Conservation (phyloP, 2,113 vertebrate species). For the Chlorodrepanis virens region DNA sequence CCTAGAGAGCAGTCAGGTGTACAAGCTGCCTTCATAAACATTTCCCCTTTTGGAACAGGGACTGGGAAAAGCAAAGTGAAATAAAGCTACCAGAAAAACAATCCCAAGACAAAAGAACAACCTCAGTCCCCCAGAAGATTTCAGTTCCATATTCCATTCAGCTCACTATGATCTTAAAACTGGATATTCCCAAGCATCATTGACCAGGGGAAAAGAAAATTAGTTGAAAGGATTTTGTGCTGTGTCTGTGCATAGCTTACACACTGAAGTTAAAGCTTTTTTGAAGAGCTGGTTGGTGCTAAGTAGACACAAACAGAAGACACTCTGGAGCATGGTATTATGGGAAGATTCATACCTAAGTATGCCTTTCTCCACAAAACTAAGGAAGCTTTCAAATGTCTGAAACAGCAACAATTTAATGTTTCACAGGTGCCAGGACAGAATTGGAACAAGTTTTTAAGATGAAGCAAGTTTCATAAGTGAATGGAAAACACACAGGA, state of each 20-base stretch:
- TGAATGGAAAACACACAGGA: constrained; percentile 55
- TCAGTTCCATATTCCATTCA: background rate
- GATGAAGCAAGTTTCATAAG: constrained; percentile 30
- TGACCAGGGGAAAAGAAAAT: background rate
- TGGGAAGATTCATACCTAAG: background rate
- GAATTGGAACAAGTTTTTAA: constrained; percentile 52
- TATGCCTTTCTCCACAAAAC: background rate
- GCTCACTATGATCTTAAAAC: background rate
- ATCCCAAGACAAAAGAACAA: background rate
- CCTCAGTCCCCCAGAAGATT: background rate
- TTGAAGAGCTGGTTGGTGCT: background rate
- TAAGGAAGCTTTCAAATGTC: constrained; percentile 15
- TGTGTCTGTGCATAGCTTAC: background rate
- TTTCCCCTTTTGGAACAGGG: background rate
- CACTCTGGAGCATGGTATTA: background rate
- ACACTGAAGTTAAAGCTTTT: background rate
- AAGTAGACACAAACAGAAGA: background rate
- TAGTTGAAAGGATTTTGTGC: background rate
- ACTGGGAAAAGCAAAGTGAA: background rate
- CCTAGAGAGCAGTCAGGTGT: background rate
- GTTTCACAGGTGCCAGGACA: constrained; percentile 52
- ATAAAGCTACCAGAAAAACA: background rate
- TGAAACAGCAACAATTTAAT: constrained; percentile 60
- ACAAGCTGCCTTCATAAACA: background rate
- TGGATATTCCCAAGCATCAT: background rate